Conservation (phyloP, 92 coral and sea anemone species). For the Porites divaricata region DNA sequence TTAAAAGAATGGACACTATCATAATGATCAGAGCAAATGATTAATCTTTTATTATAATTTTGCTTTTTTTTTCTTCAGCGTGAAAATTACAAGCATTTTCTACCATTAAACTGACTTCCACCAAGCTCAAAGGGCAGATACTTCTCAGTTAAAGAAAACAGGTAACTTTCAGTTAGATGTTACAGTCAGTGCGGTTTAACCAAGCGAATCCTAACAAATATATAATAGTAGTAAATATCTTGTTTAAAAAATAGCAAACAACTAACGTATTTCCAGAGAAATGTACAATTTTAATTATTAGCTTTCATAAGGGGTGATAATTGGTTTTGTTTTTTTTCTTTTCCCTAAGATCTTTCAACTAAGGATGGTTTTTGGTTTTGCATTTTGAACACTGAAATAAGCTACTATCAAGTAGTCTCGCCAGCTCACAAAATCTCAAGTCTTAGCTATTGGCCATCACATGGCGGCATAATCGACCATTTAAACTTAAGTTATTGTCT, state of each 20-base stretch:
- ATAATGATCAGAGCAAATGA: background rate
- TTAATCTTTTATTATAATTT: background rate
- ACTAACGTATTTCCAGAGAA: background rate
- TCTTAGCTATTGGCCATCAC: no score
- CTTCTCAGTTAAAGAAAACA: background rate
- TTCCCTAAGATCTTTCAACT: no score
- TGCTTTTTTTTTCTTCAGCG: background rate
- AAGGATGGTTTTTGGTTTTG: no score
- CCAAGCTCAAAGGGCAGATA: no score
- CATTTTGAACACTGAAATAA: no score
- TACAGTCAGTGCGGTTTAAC: slow-evolving; percentile 5
- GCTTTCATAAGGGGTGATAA: no score
- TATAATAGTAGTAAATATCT: background rate
- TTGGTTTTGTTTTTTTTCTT: no score
- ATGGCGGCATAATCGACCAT: no score
- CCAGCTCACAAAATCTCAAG: no score
- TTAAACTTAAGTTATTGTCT: background rate
- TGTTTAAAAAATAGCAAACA: slow-evolving; percentile 5
- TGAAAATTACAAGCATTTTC: slow-evolving; percentile 9
- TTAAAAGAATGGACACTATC: background rate
- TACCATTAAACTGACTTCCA: background rate
- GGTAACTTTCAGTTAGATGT: background rate
- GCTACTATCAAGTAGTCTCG: no score
- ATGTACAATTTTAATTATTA: background rate
- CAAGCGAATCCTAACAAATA: slow-evolving; percentile 18